These are phyloP conservation scores for Miichthys miiuy DNA, from an alignment of 2,797 vertebrate genomes.

Conservation along the genomic window DNA sequence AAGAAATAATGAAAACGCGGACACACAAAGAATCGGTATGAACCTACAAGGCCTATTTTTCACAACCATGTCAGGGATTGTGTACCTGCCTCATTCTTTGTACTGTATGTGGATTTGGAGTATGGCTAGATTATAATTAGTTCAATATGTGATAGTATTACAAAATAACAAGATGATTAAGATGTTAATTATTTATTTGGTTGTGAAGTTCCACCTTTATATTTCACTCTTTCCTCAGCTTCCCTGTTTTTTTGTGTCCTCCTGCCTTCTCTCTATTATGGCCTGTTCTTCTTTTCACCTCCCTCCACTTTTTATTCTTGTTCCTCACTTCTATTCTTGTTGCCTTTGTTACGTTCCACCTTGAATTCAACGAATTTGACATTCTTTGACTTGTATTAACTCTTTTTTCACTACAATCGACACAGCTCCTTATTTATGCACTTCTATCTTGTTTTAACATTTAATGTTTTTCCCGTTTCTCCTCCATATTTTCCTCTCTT, in stretches of 20 bases:
- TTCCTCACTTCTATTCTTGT: slow-evolving; percentile 33
- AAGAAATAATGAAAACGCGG: slow-evolving; percentile 87
- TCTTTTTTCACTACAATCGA: slow-evolving; percentile 13
- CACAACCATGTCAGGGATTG: slow-evolving; percentile 31
- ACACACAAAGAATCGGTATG: slow-evolving; percentile 90
- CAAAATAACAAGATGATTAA: slow-evolving; percentile 38
- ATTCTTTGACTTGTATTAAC: slow-evolving; percentile 25
- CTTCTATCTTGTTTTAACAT: slow-evolving; percentile 26
- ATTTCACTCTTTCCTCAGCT: slow-evolving; percentile 27
- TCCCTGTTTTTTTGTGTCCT: slow-evolving; percentile 20
- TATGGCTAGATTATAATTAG: slow-evolving; percentile 36
- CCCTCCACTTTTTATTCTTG: slow-evolving; percentile 21
- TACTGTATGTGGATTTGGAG: slow-evolving; percentile 14
- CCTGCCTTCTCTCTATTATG: slow-evolving; percentile 20
- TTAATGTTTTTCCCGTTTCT: slow-evolving; percentile 15
- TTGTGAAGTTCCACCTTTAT: slow-evolving; percentile 42
- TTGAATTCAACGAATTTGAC: slow-evolving; percentile 29
- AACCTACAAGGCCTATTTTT: slow-evolving; percentile 41
- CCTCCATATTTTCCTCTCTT: slow-evolving; percentile 24
- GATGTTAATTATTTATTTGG: slow-evolving; percentile 44
- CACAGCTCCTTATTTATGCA: background rate
- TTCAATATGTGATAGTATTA: slow-evolving; percentile 50
- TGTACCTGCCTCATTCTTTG: slow-evolving; percentile 44
- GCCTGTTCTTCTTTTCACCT: slow-evolving; percentile 19
- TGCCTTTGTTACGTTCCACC: slow-evolving; percentile 34